Evolutionary conservation across 2,888 invertebrate species (phyloP), one percentile per base, ranked within the genome.

Genomic region (Drosophila monieri): DNA sequence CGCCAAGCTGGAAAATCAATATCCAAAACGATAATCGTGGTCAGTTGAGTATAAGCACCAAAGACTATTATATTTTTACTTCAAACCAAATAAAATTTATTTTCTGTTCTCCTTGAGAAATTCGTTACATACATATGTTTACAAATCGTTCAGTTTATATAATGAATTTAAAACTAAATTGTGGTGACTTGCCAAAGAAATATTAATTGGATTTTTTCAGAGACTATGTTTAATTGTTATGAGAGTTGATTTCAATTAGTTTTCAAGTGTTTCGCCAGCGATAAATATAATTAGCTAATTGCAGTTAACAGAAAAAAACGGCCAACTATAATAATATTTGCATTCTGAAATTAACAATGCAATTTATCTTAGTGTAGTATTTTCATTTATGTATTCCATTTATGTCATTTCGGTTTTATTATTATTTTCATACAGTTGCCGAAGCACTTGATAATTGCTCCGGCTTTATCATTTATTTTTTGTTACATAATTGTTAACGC

Each of bases 221-320:
- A 39, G 15, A 61, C 67, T 62, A 39, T 39, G 60, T 58, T 58
- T 67, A 60, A 69, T 54, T 68, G 54, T 66, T 53, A 66, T 43
- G 60, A 61, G 53, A 66, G 27, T 66, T 52, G 51, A 49, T 49
- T 58, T 68, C 32, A 48, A 65, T 67, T 59, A 49, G 44, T 61
- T 71, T 59, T 35, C 32, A 44, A 54, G 53, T 44, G 39, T 23
- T 41, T 55, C 58, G 58, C 21, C 43, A 56, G 46, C 18, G 52
- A 52, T 59, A 79, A 74, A 60, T 66, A 61, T 53, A 74, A 73
- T 71, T 61, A 71, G 49, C 66, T 72, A 76, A 76, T 76, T 48
- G 58, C 47, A 69, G 49, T 41, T 37, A 59, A 54, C 35, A 43
- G n/a, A 51, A 59, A 56, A 61, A 14, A 55, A 62, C 39, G 23